Conservation (phyloP, 2,888 invertebrate species). For the Aleiodes leptofemur region DNA sequence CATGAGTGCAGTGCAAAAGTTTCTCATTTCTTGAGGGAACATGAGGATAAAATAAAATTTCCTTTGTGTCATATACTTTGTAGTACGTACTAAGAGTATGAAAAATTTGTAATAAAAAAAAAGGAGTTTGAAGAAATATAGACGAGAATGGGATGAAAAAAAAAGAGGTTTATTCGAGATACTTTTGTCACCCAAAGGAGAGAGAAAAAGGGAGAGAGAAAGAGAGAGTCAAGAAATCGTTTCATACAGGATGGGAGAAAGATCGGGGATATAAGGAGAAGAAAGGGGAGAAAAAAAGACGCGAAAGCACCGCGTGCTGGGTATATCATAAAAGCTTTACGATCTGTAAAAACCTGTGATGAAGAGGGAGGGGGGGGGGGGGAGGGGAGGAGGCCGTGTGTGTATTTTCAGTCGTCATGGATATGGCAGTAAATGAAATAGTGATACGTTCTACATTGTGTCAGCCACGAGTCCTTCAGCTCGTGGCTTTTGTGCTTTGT, state of each 20-base stretch:
- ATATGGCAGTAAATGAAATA: conserved; percentile 26
- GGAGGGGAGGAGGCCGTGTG: background rate
- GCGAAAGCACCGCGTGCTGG: conserved; percentile 13
- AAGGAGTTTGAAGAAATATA: conserved; percentile 1
- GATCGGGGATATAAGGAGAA: conserved; percentile 4
- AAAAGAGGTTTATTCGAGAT: background rate
- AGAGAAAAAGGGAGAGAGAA: background rate
- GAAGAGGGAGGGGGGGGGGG: background rate
- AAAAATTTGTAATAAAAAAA: conserved; percentile 24
- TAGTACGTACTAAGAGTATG: background rate
- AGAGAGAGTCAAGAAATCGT: conserved; percentile 17
- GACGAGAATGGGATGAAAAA: background rate
- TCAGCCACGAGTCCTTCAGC: conserved; percentile 19
- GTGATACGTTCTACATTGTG: conserved; percentile 21
- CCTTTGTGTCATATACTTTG: background rate
- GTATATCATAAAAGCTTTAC: conserved; percentile 33
- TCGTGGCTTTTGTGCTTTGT: conserved; percentile 21
- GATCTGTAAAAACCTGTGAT: conserved; percentile 29
- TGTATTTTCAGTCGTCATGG: conserved; percentile 12
- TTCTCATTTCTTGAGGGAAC: no score
- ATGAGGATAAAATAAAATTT: background rate
- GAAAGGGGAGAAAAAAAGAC: conserved; percentile 3
- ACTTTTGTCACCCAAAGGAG: conserved; percentile 1
- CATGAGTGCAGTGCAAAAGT: conserved; percentile 13
- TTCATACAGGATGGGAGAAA: background rate